phyloP scores from a whole-genome alignment of 2,113 vertebrate genomes.

The Ceyx cyanopectus region DNA sequence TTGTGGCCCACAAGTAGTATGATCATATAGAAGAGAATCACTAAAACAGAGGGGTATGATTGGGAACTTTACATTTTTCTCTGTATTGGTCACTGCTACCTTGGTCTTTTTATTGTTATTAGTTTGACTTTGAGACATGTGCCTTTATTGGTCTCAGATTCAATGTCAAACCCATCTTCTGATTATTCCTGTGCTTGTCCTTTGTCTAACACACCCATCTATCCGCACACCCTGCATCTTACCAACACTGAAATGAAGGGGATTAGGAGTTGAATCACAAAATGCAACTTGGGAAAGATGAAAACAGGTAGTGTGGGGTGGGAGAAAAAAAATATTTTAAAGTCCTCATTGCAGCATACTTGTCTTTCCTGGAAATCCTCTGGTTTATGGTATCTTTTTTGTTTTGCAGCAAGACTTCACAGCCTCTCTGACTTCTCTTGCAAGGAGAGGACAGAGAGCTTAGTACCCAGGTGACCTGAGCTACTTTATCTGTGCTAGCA shows the following conservation, averaged over 20 bases:
- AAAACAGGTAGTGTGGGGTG: background rate
- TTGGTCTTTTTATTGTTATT: background rate
- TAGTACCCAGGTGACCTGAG: background rate
- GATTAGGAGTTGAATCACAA: slow-evolving; percentile 3
- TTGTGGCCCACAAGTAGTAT: accelerated
- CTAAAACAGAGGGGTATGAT: background rate
- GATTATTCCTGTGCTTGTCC: background rate
- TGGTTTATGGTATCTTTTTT: background rate
- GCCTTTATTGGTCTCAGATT: background rate
- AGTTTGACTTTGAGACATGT: background rate
- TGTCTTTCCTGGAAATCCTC: background rate
- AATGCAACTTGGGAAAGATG: background rate
- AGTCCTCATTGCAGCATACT: background rate
- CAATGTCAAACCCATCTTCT: background rate
- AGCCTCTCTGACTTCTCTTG: background rate
- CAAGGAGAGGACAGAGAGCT: background rate
- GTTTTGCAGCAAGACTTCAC: background rate
- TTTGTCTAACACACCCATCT: background rate
- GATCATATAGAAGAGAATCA: background rate
- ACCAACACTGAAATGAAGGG: background rate
- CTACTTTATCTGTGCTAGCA: background rate
- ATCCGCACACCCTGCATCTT: background rate
- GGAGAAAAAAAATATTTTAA: background rate
- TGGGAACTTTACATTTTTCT: background rate
- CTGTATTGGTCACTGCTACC: background rate